A percentile compares a stretch with the other conserved stretches of the same genome.
Conservation (phyloP, 2,113 vertebrate genomes). For the Salminus brasiliensis region DNA sequence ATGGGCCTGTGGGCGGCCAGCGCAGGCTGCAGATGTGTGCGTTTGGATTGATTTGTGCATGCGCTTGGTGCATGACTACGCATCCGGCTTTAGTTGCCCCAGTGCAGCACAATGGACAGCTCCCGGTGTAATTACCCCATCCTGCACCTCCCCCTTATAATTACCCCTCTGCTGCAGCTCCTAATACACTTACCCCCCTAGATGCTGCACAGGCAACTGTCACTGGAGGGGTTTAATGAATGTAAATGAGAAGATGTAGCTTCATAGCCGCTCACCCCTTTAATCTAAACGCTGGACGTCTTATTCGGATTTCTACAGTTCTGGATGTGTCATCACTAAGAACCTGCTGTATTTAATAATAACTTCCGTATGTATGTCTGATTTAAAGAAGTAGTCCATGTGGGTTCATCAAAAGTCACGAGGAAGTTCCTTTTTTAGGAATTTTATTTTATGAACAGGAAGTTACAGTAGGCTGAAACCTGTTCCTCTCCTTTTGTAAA, state of each 20-base stretch:
- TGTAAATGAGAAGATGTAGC: too few relatives aligned
- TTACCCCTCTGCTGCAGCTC: neutral
- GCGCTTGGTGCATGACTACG: conserved; percentile 45
- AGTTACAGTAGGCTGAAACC: conserved; percentile 60
- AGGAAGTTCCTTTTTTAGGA: neutral
- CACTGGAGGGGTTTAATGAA: neutral
- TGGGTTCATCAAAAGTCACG: neutral
- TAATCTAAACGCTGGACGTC: too few relatives aligned
- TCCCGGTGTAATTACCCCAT: conserved; percentile 55
- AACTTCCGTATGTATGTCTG: too few relatives aligned
- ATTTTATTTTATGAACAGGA: conserved; percentile 43
- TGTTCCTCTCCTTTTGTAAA: conserved; percentile 51
- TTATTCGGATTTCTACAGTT: too few relatives aligned
- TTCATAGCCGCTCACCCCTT: too few relatives aligned
- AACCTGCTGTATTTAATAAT: too few relatives aligned
- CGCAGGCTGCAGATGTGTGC: conserved; percentile 9
- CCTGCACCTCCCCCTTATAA: conserved; percentile 14
- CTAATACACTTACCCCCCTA: neutral
- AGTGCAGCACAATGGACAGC: conserved; percentile 76
- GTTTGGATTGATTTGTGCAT: conserved; percentile 32
- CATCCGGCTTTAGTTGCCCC: conserved; percentile 59
- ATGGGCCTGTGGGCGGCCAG: neutral
- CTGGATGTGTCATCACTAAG: too few relatives aligned
- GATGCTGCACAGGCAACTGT: neutral
- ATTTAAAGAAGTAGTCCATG: too few relatives aligned